Percentiles rank a stretch among this genome's conserved stretches.
Evolutionary conservation across 1,140 invertebrate species (phyloP).

Genomic region (Bombus vancouverensis): DNA sequence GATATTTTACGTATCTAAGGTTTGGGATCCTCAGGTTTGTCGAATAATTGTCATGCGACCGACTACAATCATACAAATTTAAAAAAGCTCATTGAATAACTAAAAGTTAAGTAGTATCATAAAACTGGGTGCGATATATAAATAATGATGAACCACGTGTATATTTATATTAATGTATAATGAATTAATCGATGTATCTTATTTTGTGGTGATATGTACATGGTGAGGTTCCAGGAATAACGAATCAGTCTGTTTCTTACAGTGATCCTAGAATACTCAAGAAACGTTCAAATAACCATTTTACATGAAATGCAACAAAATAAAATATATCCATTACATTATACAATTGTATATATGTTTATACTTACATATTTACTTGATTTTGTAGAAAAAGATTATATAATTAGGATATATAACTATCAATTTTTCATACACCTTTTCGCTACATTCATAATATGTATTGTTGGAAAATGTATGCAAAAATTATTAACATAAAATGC

Average conservation of each 20-base stretch:
- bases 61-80: constrained; percentile 18
- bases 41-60: constrained; percentile 4
- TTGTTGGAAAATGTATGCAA: background rate
- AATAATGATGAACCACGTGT: constrained; percentile 36
- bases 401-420: constrained; percentile 2
- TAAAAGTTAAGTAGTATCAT: constrained; percentile 29
- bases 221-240: background rate
- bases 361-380: constrained; percentile 47
- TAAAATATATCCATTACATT: constrained; percentile 41
- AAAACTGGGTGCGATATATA: constrained; percentile 25
- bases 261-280: background rate
- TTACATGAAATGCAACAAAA: constrained; percentile 20
- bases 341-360: constrained; percentile 59
- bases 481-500: constrained; percentile 14
- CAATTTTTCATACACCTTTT: constrained; percentile 20
- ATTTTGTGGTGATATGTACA: constrained; percentile 27
- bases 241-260: background rate
- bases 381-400: constrained; percentile 28
- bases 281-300: background rate
- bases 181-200: constrained; percentile 39
- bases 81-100: constrained; percentile 24
- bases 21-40: background rate
- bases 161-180: constrained; percentile 39
- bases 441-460: background rate
- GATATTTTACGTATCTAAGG: constrained; percentile 32